A percentile compares a stretch with the other conserved stretches of the same genome.
phyloP scores from a whole-genome alignment of 2,888 invertebrate species.

The Melinaea marsaeus region DNA sequence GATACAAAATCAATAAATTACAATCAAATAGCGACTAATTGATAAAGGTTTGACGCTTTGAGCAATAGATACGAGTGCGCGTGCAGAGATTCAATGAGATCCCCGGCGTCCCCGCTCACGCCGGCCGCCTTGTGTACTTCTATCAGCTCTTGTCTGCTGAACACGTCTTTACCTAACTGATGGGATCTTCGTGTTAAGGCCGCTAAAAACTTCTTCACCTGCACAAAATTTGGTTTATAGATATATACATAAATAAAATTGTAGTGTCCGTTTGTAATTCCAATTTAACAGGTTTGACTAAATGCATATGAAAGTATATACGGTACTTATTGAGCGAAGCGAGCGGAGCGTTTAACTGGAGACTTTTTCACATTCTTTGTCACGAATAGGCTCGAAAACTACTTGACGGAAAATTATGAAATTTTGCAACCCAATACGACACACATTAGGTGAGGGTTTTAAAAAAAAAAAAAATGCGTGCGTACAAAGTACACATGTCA shows the following conservation, averaged over 20 bases:
- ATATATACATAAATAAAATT: background rate
- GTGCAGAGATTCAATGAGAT: conserved; percentile 87
- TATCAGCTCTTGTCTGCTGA: conserved; percentile 86
- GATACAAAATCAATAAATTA: background rate
- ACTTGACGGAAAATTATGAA: too few species aligned
- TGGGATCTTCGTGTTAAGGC: conserved; percentile 82
- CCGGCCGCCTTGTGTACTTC: conserved; percentile 83
- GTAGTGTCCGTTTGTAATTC: background rate
- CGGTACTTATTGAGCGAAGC: too few species aligned
- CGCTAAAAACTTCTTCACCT: conserved; percentile 85
- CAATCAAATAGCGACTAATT: conserved; percentile 65
- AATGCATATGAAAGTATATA: too few species aligned
- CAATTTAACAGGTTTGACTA: background rate
- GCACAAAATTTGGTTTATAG: conserved; percentile 38
- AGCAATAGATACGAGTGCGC: conserved; percentile 90
- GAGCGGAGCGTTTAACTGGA: too few species aligned
- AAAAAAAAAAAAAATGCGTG: too few species aligned
- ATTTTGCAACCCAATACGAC: too few species aligned
- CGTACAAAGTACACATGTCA: too few species aligned
- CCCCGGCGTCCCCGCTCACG: conserved; percentile 81
- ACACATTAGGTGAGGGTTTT: too few species aligned
- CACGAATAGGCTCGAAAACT: too few species aligned
- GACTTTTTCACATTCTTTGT: too few species aligned
- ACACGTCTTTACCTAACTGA: conserved; percentile 82
- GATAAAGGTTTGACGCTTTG: conserved; percentile 85